Evolutionary conservation across 2,113 vertebrate genomes (phyloP), one percentile per base, ranked within the genome.

Genomic region (Eudorcas thomsonii): DNA sequence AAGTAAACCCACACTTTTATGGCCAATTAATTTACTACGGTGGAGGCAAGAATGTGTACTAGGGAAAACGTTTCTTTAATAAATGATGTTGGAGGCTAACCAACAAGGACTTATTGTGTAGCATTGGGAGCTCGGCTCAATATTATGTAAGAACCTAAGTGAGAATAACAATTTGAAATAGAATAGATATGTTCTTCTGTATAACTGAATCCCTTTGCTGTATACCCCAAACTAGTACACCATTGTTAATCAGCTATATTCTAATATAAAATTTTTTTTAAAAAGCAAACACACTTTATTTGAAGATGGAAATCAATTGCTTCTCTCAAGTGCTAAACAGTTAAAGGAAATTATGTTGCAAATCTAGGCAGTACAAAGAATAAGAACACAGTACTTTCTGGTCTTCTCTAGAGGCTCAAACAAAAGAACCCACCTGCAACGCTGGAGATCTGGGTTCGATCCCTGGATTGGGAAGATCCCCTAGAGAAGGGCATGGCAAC

Each of bases 381-480:
- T 21, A 33, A 33, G 33, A 21, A 17, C 33, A 50, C 16, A 50
- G 16, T 45, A 50, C 16, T 50, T 50, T 81, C 16, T 10, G 33
- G 64, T 17, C 64, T 71, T 71, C 64, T 21, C 64, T 36, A 21
- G n/a, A 3, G 9, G n/a, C n/a, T 36, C 64, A 71, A 2, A 36
- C 0, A 36, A n/a, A n/a, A 67, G 64, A 71, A 23, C 36, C 64
- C 19, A 36, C 64, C 19, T 3, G 64, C 64, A 71, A 3, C 0
- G 2, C 64, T 71, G 64, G 17, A 36, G 64, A 71, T 3, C n/a
- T 36, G n/a, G n/a, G 64, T 3, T 71, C 0, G 0, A 6, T 36
- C n/a, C n/a, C 64, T 71, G 64, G 64, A 10, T 12, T 36, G n/a
- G 64, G 64, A 71, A 36, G 64, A 71, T 71, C 64, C 64, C 33